Evolutionary conservation across 1,140 invertebrate genomes (phyloP), one percentile per base, ranked within the genome.

Genomic region (Eufriesea mexicana): DNA sequence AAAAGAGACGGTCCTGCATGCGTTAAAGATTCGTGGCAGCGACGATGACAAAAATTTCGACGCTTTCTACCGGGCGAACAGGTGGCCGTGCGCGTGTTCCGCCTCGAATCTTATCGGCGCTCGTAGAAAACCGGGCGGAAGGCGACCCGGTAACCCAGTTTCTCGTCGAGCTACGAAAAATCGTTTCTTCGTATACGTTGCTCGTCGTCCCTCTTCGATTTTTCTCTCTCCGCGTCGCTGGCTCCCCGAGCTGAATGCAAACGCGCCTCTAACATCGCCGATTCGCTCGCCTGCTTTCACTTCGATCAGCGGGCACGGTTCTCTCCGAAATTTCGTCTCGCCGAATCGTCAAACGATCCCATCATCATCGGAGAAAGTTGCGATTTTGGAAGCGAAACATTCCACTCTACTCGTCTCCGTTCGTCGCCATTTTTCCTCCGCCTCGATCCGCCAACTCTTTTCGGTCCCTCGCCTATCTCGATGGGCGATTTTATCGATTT

Each of bases 31-130:
- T 55, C 45, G 25, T 57, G 18, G 18, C 45, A 47, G 28, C 54
- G 67, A 5, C 35, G 64, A 54, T 51, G 81, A 84, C 62, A 92
- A 88, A 90, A 92, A 92, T 92, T 91, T 91, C 89, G 91, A 88
- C 91, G 92, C 92, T 93, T 93, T 93, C 92, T 92, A 93, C 89
- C 90, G 71, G 82, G 61, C 55, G 72, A 88, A 89, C 89, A 91
- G 87, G 88, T 91, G 89, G 83, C 86, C 87, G 83, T 23, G 12
- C 86, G 89, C 87, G 85, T 86, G 89, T 88, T 73, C 82, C 83
- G 86, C 83, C 88, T 90, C 90, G 82, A 86, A 90, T 90, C 88
- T 92, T 91, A 91, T 91, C 91, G 89, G n/a, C 25, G 81, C 75
- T 83, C 88, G 85, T 89, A 90, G 91, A 91, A 91, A 91, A 88